Conservation (phyloP, 2,797 vertebrate genomes). For the Dromococcyx pavoninus region DNA sequence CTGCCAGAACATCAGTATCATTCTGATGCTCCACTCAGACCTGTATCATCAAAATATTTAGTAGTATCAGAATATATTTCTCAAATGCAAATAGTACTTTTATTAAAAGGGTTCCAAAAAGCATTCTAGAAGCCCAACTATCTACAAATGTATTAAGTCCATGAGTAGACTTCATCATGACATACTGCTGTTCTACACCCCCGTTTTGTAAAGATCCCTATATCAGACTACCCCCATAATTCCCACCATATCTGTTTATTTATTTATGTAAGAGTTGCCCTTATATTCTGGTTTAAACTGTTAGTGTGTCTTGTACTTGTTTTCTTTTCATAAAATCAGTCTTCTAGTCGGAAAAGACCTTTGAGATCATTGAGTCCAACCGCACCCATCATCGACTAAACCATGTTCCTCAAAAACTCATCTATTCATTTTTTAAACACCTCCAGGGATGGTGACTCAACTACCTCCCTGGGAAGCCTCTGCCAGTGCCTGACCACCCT, state of each 20-base stretch:
- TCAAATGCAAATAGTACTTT: background rate
- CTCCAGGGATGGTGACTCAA: too few species aligned
- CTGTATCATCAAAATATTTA: background rate
- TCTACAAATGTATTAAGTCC: background rate
- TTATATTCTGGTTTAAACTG: background rate
- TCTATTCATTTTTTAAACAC: too few species aligned
- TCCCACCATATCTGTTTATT: background rate
- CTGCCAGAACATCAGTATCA: background rate
- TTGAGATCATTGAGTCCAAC: too few species aligned
- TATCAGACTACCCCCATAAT: background rate
- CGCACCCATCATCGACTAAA: too few species aligned
- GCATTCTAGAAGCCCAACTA: background rate
- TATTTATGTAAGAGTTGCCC: background rate
- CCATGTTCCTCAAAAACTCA: too few species aligned
- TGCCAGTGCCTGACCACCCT: too few species aligned
- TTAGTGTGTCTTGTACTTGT: background rate
- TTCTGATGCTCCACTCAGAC: background rate
- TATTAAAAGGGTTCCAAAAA: background rate
- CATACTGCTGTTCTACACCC: background rate
- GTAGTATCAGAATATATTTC: background rate
- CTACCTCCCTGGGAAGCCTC: too few species aligned
- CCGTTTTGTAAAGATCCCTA: background rate
- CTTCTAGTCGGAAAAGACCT: too few species aligned
- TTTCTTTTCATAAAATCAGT: too few species aligned
- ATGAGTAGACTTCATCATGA: background rate